These are phyloP conservation scores for Eulithis testata DNA, from an alignment of 2,888 invertebrate genomes.

Conservation along the genomic window DNA sequence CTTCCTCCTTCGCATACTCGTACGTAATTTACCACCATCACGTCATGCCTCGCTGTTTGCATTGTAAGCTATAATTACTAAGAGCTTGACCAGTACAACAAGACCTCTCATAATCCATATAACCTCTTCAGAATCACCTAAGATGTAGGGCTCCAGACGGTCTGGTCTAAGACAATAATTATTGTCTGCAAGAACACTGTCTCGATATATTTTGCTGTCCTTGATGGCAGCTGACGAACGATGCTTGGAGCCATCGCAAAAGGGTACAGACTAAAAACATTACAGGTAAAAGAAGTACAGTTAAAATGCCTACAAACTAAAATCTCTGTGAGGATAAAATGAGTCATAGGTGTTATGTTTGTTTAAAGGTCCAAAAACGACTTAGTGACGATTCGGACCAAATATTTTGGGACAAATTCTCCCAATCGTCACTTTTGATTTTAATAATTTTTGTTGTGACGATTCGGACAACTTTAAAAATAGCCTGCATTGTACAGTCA, in stretches of 20 bases:
- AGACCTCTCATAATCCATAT: constrained; percentile 29
- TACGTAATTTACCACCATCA: constrained; percentile 48
- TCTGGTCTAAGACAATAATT: constrained; percentile 37
- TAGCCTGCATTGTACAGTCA: no score
- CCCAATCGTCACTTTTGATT: no score
- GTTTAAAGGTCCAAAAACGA: neutral
- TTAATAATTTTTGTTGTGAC: no score
- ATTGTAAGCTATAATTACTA: constrained; percentile 46
- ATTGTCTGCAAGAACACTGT: constrained; percentile 46
- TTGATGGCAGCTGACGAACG: constrained; percentile 58
- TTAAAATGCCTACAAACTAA: constrained; percentile 5
- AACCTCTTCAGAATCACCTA: constrained; percentile 14
- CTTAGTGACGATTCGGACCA: no score
- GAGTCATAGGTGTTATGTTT: neutral
- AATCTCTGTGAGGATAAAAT: no score
- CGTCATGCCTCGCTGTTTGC: constrained; percentile 49
- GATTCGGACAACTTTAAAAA: no score
- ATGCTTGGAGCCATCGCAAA: constrained; percentile 43
- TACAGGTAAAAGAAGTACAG: constrained; percentile 15
- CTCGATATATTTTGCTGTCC: constrained; percentile 49
- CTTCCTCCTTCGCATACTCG: constrained; percentile 38
- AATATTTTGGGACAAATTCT: no score
- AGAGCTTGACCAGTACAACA: constrained; percentile 34
- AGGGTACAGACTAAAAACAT: constrained; percentile 40
- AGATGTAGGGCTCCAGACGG: constrained; percentile 36